Evolutionary conservation across 2,797 vertebrate genomes (phyloP).

Genomic region (Coregonus ussuriensis): DNA sequence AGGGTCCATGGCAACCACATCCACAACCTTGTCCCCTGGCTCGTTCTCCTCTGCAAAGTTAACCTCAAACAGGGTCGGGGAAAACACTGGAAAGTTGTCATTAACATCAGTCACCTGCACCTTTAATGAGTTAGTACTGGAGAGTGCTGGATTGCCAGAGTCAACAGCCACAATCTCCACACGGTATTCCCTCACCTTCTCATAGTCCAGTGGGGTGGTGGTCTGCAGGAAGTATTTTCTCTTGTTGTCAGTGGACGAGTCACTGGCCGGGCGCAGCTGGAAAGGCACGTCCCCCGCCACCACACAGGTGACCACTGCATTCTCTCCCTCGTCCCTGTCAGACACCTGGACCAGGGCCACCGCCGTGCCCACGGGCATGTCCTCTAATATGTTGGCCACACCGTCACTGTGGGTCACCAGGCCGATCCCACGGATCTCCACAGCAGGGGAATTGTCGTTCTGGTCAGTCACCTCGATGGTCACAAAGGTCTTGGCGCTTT

Average conservation of each 20-base stretch:
- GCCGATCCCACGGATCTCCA: conserved; percentile 97
- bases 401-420: conserved; percentile 94
- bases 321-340: conserved; percentile 94
- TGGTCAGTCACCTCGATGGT: conserved; percentile 94
- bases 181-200: conserved; percentile 89
- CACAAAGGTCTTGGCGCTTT: conserved; percentile 92
- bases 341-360: conserved; percentile 98
- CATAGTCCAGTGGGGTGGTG: conserved; percentile 91
- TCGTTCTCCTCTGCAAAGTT: conserved; percentile 95
- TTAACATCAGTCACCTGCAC: conserved; percentile 96
- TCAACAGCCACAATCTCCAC: conserved; percentile 97
- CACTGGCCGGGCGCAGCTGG: conserved; percentile 92
- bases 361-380: conserved; percentile 93
- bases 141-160: conserved; percentile 95
- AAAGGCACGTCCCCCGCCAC: conserved; percentile 96
- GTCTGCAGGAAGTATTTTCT: conserved; percentile 98
- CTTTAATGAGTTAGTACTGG: conserved; percentile 97
- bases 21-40: conserved; percentile 87
- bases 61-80: conserved; percentile 90
- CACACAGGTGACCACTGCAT: conserved; percentile 96
- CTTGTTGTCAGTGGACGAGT: conserved; percentile 89
- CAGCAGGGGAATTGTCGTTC: conserved; percentile 94
- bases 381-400: conserved; percentile 96
- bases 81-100: conserved; percentile 94
- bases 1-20: conserved; percentile 90